Conservation (phyloP, 1,140 invertebrate genomes). For the Anadara kagoshimensis region DNA sequence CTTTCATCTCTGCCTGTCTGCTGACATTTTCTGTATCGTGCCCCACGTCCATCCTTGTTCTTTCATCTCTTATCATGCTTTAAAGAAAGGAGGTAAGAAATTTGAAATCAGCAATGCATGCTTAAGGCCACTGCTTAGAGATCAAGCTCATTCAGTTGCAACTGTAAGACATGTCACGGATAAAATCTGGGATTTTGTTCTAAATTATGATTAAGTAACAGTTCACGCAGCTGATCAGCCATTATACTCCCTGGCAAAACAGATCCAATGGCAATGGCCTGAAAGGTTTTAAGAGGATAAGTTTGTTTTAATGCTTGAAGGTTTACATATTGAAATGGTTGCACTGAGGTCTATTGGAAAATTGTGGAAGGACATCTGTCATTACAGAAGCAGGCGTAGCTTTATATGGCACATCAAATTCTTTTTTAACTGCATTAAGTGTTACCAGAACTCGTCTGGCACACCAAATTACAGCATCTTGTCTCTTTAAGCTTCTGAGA, state of each 20-base stretch:
- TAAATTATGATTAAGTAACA: slow-evolving; percentile 49
- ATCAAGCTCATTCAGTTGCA: slow-evolving; percentile 27
- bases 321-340: slow-evolving; percentile 37
- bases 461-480: neutral
- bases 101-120: neutral
- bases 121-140: slow-evolving; percentile 35
- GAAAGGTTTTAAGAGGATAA: slow-evolving; percentile 50
- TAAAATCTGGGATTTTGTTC: slow-evolving; percentile 22
- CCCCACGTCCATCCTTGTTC: too few relatives aligned
- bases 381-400: slow-evolving; percentile 42
- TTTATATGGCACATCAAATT: slow-evolving; percentile 35
- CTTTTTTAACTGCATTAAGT: slow-evolving; percentile 33
- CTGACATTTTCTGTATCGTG: too few relatives aligned
- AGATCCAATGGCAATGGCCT: too few relatives aligned
- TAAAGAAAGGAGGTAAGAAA: neutral
- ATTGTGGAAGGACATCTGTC: slow-evolving; percentile 45
- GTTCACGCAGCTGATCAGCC: too few relatives aligned
- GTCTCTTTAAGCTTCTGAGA: slow-evolving; percentile 6
- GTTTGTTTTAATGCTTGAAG: slow-evolving; percentile 45
- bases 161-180: slow-evolving; percentile 43
- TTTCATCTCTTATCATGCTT: too few relatives aligned
- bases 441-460: slow-evolving; percentile 9
- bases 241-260: too few relatives aligned
- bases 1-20: too few relatives aligned
- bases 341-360: slow-evolving; percentile 47